Conservation (phyloP, 2,797 vertebrate genomes). For the Molossus molossus region DNA sequence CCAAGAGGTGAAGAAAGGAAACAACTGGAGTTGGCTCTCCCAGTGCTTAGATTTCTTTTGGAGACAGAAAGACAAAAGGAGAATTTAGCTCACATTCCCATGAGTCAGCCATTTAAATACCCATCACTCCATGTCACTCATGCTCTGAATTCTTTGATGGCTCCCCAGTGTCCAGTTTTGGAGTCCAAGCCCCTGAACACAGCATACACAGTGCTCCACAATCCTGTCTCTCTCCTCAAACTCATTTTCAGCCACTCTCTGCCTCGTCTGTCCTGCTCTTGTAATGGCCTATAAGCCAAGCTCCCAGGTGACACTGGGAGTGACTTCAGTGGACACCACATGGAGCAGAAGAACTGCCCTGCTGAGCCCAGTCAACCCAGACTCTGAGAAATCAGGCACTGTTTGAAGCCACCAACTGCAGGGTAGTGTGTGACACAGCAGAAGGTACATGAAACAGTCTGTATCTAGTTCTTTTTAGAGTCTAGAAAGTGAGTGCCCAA, state of each 20-base stretch:
- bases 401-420: neutral
- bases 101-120: neutral
- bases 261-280: neutral
- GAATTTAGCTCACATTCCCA: neutral
- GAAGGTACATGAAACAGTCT: neutral
- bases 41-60: neutral
- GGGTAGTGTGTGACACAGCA: neutral
- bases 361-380: neutral
- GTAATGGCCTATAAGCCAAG: neutral
- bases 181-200: neutral
- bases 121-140: neutral
- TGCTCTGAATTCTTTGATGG: neutral
- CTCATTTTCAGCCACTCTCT: neutral
- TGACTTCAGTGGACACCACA: neutral
- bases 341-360: neutral
- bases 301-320: neutral
- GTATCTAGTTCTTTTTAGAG: neutral
- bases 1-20: neutral
- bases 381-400: neutral
- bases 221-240: neutral
- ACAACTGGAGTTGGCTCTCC: neutral
- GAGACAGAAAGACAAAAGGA: neutral
- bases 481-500: neutral
- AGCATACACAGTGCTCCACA: fast-evolving
- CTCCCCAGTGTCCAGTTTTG: neutral